phyloP scores from a whole-genome alignment of 92 coral and sea anemone species.

The Heliopora coerulea region DNA sequence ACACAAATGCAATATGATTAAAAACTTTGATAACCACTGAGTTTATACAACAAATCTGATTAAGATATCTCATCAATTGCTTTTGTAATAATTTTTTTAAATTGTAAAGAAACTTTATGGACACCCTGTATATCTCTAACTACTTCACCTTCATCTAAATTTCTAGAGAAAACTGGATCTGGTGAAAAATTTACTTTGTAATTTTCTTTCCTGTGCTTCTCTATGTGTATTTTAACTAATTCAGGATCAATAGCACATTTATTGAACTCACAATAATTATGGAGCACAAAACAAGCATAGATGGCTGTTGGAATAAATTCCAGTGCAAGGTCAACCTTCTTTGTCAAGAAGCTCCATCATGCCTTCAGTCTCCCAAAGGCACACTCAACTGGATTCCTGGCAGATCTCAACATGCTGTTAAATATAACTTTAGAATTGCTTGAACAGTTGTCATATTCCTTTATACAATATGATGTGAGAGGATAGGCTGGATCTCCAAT shows the following conservation, averaged over 20 bases:
- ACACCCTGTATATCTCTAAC: too few species aligned
- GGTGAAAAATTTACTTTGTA: too few species aligned
- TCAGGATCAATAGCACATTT: conserved; percentile 20
- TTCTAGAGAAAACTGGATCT: too few species aligned
- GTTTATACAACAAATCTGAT: too few species aligned
- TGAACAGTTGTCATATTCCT: conserved; percentile 5
- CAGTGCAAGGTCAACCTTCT: conserved; percentile 47
- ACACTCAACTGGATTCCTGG: background rate
- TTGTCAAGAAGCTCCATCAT: conserved; percentile 48
- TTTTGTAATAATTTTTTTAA: too few species aligned
- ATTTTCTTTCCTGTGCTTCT: too few species aligned
- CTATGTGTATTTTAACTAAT: too few species aligned
- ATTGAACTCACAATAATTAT: conserved; percentile 46
- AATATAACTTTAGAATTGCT: background rate
- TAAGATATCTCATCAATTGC: too few species aligned
- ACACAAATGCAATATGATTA: too few species aligned
- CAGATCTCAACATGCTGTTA: background rate
- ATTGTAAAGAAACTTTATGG: too few species aligned
- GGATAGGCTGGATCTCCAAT: background rate
- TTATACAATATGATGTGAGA: background rate
- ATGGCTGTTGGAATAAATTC: conserved; percentile 42
- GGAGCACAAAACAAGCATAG: conserved; percentile 50
- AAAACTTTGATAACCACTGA: too few species aligned
- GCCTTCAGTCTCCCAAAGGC: conserved; percentile 55
- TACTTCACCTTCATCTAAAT: too few species aligned